phyloP scores from a whole-genome alignment of 2,888 invertebrate species.

The Hirudinaria manillensis region DNA sequence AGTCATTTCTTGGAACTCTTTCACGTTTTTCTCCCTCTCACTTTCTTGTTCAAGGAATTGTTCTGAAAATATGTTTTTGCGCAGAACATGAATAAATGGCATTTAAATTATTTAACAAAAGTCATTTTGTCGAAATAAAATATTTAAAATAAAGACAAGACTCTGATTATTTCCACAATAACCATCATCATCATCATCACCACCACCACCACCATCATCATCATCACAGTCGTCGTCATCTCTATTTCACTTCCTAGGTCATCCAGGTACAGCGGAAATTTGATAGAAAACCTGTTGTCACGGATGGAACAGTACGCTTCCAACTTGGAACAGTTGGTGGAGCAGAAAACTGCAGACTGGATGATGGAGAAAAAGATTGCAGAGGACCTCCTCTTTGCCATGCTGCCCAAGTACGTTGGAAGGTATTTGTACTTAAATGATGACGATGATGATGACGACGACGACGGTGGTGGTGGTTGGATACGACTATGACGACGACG shows the following conservation, averaged over 20 bases:
- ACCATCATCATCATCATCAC: not conserved
- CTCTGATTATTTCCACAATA: not conserved
- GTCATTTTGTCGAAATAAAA: too few species aligned
- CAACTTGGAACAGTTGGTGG: constrained; percentile 90
- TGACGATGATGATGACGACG: not conserved
- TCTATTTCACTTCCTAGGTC: constrained; percentile 18
- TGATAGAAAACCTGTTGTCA: constrained; percentile 78
- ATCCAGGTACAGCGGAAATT: constrained; percentile 65
- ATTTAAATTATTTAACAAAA: too few species aligned
- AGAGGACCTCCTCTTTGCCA: constrained; percentile 88
- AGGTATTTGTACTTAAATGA: not conserved
- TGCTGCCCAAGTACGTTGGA: constrained; percentile 73
- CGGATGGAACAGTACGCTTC: constrained; percentile 99
- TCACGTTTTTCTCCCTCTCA: too few species aligned
- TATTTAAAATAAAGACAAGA: not conserved
- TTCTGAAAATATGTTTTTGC: too few species aligned
- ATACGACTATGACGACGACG: constrained; percentile 26
- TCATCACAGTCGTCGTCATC: not conserved
- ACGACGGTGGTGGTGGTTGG: not conserved
- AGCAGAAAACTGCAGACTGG: constrained; percentile 92
- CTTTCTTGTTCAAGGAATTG: too few species aligned
- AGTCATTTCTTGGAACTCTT: too few species aligned
- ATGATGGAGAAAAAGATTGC: constrained; percentile 96
- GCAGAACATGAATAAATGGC: too few species aligned
- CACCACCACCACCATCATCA: not conserved